A percentile compares a stretch with the other conserved stretches of the same genome.
Evolutionary conservation across 2,888 invertebrate genomes (phyloP).

Genomic region (Uropetala carovei): DNA sequence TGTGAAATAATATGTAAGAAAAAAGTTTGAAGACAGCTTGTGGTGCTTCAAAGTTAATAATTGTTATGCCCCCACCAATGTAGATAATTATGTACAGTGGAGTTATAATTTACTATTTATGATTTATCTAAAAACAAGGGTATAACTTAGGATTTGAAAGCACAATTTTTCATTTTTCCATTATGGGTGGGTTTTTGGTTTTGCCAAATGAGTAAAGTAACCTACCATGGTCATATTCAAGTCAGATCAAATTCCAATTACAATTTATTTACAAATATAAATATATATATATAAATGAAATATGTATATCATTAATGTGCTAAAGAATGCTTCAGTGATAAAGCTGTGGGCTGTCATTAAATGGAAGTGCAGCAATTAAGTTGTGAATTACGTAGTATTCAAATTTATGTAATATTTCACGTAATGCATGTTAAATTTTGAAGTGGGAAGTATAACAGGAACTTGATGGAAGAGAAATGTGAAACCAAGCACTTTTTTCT

Average conservation of each 20-base stretch:
- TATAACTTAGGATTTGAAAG: conserved; percentile 20
- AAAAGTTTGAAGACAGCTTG: conserved; percentile 51
- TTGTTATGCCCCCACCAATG: conserved; percentile 53
- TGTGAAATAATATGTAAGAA: conserved; percentile 37
- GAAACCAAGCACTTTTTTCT: conserved; percentile 46
- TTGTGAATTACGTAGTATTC: conserved; percentile 45
- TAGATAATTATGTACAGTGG: conserved; percentile 58
- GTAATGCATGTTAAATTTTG: conserved; percentile 47
- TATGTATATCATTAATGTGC: conserved; percentile 33
- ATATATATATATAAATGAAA: neutral
- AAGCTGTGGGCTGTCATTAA: neutral
- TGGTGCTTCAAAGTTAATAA: conserved; percentile 59
- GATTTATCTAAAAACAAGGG: conserved; percentile 31
- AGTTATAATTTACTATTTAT: conserved; percentile 46
- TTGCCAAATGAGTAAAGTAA: conserved; percentile 39
- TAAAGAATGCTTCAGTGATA: conserved; percentile 38
- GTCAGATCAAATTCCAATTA: neutral
- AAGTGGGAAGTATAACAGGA: conserved; percentile 27
- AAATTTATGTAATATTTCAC: conserved; percentile 47
- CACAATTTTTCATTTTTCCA: conserved; percentile 48
- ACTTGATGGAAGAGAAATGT: conserved; percentile 30
- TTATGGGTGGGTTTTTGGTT: conserved; percentile 27
- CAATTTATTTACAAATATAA: conserved; percentile 18
- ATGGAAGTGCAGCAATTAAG: conserved; percentile 41
- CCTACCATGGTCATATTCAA: conserved; percentile 16